Conservation (phyloP, 1,140 invertebrate genomes). For the Leucophenga varia region DNA sequence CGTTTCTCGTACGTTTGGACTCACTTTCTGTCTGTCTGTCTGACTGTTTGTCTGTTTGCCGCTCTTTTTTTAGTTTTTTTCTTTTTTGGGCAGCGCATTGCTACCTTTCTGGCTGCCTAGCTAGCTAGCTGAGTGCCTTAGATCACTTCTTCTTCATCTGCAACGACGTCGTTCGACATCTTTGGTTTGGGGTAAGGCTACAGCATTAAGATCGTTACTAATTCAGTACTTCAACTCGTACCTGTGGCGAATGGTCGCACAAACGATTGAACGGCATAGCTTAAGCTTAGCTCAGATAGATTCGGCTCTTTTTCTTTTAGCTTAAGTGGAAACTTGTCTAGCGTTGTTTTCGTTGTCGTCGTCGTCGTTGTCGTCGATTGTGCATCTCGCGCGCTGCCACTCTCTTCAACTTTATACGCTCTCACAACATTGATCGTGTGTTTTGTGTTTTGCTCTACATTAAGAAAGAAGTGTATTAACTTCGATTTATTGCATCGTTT, state of each 20-base stretch:
- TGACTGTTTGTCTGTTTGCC: slow-evolving; percentile 14
- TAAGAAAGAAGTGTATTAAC: slow-evolving; percentile 54
- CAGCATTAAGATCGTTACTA: slow-evolving; percentile 19
- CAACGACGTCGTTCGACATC: neutral
- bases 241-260: slow-evolving; percentile 16
- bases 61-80: too few relatives aligned
- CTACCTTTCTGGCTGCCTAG: too few relatives aligned
- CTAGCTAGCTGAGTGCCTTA: too few relatives aligned
- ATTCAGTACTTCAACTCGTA: slow-evolving; percentile 18
- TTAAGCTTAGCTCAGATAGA: too few relatives aligned
- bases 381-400: too few relatives aligned
- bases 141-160: too few relatives aligned
- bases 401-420: too few relatives aligned
- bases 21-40: too few relatives aligned
- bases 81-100: too few relatives aligned
- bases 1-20: slow-evolving; percentile 47
- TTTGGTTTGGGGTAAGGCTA: slow-evolving; percentile 9
- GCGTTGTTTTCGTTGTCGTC: slow-evolving; percentile 7
- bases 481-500: slow-evolving; percentile 49
- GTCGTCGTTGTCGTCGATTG: slow-evolving; percentile 14
- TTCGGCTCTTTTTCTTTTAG: too few relatives aligned
- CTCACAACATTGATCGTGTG: too few relatives aligned
- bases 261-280: slow-evolving; percentile 1
- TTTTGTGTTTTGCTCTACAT: slow-evolving; percentile 38
- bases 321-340: slow-evolving; percentile 37